Percentiles rank a stretch among this genome's conserved stretches.
phyloP scores from a whole-genome alignment of 2,797 vertebrate genomes.

The Anisognathus igniventris region DNA sequence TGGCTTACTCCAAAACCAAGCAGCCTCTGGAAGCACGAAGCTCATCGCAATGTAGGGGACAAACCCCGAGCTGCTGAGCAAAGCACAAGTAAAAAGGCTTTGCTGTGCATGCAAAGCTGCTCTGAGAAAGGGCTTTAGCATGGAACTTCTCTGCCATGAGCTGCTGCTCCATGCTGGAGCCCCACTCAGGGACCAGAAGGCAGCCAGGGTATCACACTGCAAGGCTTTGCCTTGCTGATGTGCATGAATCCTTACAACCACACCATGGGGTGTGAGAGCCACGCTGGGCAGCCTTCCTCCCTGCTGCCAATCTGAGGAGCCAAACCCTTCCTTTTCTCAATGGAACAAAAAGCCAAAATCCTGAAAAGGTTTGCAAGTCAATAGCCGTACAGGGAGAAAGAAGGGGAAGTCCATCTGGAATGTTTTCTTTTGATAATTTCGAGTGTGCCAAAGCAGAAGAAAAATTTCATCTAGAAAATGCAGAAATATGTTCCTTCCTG shows the following conservation, averaged over 20 bases:
- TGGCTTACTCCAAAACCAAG: slow-evolving; percentile 16
- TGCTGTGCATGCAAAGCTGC: not conserved
- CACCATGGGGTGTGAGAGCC: not conserved
- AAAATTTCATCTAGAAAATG: not conserved
- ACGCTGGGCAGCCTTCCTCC: not conserved
- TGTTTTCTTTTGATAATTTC: not conserved
- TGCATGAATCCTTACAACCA: fast-evolving
- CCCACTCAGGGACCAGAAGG: not conserved
- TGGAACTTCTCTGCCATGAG: not conserved
- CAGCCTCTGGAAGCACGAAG: not conserved
- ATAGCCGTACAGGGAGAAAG: not conserved
- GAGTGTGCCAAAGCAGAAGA: not conserved
- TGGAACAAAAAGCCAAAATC: not conserved
- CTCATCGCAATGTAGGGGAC: not conserved
- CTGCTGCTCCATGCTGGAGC: not conserved
- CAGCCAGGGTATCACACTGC: fast-evolving
- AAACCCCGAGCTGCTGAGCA: not conserved
- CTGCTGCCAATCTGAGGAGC: fast-evolving
- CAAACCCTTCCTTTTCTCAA: not conserved
- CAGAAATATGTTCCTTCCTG: not conserved
- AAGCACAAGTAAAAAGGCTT: not conserved
- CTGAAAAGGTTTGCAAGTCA: not conserved
- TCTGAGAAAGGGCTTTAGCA: not conserved
- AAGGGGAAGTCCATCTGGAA: not conserved
- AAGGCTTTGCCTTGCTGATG: not conserved